A percentile compares a stretch with the other conserved stretches of the same genome.
phyloP scores from a whole-genome alignment of 1,140 invertebrate genomes.

The Yoshiicerus persimilis region DNA sequence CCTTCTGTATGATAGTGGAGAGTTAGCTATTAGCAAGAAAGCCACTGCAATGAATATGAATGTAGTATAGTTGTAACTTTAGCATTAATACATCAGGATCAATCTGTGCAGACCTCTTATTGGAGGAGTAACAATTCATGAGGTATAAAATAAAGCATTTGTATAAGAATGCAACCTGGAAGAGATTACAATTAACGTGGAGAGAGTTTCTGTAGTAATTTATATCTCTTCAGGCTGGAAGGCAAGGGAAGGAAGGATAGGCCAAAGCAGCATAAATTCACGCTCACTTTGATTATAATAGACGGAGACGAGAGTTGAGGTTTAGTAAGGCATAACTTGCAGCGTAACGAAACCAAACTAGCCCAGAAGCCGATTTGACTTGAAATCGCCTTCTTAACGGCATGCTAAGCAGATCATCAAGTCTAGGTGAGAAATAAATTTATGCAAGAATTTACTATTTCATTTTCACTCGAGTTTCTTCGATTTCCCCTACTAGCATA shows the following conservation, averaged over 20 bases:
- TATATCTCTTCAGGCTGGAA: background rate
- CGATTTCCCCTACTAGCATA: background rate
- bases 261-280: slow-evolving; percentile 8
- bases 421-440: slow-evolving; percentile 26
- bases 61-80: background rate
- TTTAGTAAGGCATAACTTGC: background rate
- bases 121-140: background rate
- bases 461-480: background rate
- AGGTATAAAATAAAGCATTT: background rate
- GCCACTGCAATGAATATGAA: background rate
- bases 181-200: slow-evolving; percentile 8
- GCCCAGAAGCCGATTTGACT: background rate
- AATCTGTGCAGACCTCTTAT: background rate
- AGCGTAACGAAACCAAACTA: background rate
- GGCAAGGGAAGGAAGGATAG: background rate
- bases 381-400: background rate
- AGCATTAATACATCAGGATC: background rate
- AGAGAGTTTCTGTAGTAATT: background rate
- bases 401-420: slow-evolving; percentile 21
- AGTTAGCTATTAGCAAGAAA: background rate
- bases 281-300: slow-evolving; percentile 23
- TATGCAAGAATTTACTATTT: slow-evolving; percentile 24
- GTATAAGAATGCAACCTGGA: background rate
- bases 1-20: background rate
- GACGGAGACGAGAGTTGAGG: background rate